phyloP scores from a whole-genome alignment of 2,797 vertebrate species.

The Falco biarmicus region DNA sequence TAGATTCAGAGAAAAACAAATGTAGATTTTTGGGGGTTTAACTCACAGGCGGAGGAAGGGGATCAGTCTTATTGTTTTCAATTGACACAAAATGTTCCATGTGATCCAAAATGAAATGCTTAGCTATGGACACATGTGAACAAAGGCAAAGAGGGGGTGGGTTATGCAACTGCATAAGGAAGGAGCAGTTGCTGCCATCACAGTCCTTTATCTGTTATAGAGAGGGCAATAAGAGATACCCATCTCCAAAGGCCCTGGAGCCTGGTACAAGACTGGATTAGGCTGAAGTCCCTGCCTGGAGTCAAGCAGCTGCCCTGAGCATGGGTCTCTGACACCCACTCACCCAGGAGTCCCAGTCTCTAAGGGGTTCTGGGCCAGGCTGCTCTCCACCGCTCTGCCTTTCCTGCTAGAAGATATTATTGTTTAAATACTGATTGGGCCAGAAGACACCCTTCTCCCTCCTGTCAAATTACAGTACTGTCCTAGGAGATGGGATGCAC shows the following conservation, averaged over 20 bases:
- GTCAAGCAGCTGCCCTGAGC: not conserved
- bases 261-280: not conserved
- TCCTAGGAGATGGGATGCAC: not conserved
- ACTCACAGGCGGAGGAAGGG: constrained; percentile 18
- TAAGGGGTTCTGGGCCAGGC: not conserved
- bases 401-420: not conserved
- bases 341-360: not conserved
- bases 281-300: not conserved
- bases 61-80: constrained; percentile 58
- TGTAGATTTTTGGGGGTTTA: constrained; percentile 51
- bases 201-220: not conserved
- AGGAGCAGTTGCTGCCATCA: not conserved
- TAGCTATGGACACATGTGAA: not conserved
- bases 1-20: constrained; percentile 26
- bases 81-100: constrained; percentile 54
- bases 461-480: not conserved
- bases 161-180: not conserved
- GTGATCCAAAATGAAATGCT: constrained; percentile 44
- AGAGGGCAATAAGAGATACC: not conserved
- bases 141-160: not conserved
- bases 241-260: not conserved
- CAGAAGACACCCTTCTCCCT: not conserved
- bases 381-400: not conserved
- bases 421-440: not conserved
- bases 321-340: not conserved